Evolutionary conservation across 2,113 vertebrate genomes (phyloP).

Genomic region (Xiphias gladius): DNA sequence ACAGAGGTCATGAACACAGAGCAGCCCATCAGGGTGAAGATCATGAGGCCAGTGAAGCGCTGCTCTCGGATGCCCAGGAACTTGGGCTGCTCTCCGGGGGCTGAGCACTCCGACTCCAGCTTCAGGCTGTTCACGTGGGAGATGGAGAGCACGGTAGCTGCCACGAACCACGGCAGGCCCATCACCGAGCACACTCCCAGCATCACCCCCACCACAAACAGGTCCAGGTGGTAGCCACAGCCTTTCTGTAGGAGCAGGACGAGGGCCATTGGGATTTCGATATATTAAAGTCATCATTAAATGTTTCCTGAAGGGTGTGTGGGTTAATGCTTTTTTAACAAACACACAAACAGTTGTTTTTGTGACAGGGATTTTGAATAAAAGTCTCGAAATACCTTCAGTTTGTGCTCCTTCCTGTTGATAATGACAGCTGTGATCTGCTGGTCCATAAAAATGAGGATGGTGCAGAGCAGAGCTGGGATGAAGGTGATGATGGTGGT

Average conservation of each 20-base stretch:
- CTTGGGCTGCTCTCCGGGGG: constrained; percentile 98
- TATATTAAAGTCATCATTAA: too few species aligned
- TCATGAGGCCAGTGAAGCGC: constrained; percentile 98
- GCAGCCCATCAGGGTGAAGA: constrained; percentile 98
- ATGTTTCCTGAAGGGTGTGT: not conserved
- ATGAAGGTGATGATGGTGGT: constrained; percentile 91
- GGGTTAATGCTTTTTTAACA: too few species aligned
- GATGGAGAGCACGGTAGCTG: constrained; percentile 98
- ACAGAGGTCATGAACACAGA: constrained; percentile 99
- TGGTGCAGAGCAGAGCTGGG: constrained; percentile 97
- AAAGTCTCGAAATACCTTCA: constrained; percentile 88
- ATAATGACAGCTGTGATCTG: constrained; percentile 99
- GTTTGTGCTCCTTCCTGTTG: constrained; percentile 98
- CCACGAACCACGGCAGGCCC: constrained; percentile 98
- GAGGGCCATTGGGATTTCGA: not conserved
- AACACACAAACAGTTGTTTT: not conserved
- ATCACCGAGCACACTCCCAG: constrained; percentile 97
- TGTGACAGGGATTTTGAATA: not conserved
- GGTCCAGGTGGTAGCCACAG: constrained; percentile 97
- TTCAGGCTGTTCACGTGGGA: constrained; percentile 98
- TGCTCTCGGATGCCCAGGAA: constrained; percentile 98
- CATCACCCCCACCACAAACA: constrained; percentile 97
- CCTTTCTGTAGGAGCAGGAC: constrained; percentile 80
- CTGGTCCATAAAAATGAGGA: constrained; percentile 99
- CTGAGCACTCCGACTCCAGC: constrained; percentile 97